These are phyloP conservation scores for Sakesphorus luctuosus DNA, from an alignment of 2,113 vertebrate genomes.

Conservation along the genomic window DNA sequence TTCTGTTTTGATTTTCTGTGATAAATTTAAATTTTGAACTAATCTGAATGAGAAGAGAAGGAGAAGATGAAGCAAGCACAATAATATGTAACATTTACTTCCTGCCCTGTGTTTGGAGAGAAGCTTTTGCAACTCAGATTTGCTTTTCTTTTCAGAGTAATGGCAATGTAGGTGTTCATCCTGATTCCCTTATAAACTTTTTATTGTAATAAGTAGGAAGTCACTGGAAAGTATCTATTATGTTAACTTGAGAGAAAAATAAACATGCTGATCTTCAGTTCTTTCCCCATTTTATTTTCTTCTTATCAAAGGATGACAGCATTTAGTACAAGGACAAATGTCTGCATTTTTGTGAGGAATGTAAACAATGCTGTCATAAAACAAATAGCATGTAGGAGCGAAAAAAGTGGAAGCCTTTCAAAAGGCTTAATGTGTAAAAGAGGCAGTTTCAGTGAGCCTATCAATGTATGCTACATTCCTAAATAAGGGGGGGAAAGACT, in stretches of 20 bases:
- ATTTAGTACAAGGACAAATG: slow-evolving; percentile 65
- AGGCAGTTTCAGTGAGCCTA: slow-evolving; percentile 12
- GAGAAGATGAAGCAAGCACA: background rate
- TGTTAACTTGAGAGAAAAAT: slow-evolving; percentile 57
- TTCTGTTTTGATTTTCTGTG: slow-evolving; percentile 30
- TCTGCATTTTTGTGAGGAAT: slow-evolving; percentile 54
- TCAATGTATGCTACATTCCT: slow-evolving; percentile 27
- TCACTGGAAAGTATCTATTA: slow-evolving; percentile 18
- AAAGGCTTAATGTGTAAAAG: slow-evolving; percentile 30
- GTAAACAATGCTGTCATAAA: slow-evolving; percentile 46
- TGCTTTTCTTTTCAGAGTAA: slow-evolving; percentile 8
- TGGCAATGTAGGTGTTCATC: background rate
- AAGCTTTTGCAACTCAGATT: slow-evolving; percentile 14
- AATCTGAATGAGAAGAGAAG: background rate
- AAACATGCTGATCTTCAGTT: slow-evolving; percentile 67
- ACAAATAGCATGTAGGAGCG: slow-evolving; percentile 30
- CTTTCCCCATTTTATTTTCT: slow-evolving; percentile 40
- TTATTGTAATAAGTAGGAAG: background rate
- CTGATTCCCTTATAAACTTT: slow-evolving; percentile 12
- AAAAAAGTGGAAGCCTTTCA: slow-evolving; percentile 20
- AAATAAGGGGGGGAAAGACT: background rate
- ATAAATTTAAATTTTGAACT: slow-evolving; percentile 29
- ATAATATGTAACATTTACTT: slow-evolving; percentile 3
- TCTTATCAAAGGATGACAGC: slow-evolving; percentile 61
- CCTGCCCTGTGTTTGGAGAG: background rate